Evolutionary conservation across 2,888 invertebrate genomes (phyloP), one percentile per base, ranked within the genome.

Genomic region (Tetropium fuscum): DNA sequence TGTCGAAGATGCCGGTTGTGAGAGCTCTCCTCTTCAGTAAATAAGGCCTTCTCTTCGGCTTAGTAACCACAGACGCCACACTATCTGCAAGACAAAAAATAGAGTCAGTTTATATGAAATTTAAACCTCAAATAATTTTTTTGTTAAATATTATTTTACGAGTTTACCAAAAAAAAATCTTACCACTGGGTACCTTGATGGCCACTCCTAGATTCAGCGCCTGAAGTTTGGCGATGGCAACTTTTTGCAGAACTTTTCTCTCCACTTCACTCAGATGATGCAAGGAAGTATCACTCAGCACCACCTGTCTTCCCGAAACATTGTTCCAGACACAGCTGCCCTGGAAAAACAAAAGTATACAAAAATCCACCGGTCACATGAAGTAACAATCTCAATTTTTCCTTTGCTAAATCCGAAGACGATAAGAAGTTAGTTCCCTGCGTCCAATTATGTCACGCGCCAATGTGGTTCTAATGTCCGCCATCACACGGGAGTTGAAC

Each of bases 1-100:
- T 84, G 80, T 94, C 94, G 78, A 94, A 93, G 82, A 94, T 91
- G 56, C 93, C 90, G 0, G 94, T 94, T 32, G 96, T 95, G 55
- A 94, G 86, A 0, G 95, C 94, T 78, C 95, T 94, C 78, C 93
- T 87, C 81, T 95, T 96, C 66, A 95, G 84, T 62, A 94, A 84
- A 78, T 94, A 88, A 0, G 93, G 88, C 62, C 92, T 86, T 64
- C 93, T 85, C 81, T 95, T 95, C 1, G 91, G 90, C 74, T 91
- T 92, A 47, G 84, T 86, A 64, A 86, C 85, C 75, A 83, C 78
- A 47, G 81, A 72, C 8, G 74, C 78, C 43, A 83, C 78, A 40
- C 79, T 81, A 73, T 86, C 85, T 85, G n/a, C n/a, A n/a, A n/a
- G n/a, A n/a, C n/a, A n/a, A n/a, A n/a, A n/a, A n/a, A n/a, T n/a